Conservation (phyloP, 2,888 invertebrate species). For the Agriotes lineatus region DNA sequence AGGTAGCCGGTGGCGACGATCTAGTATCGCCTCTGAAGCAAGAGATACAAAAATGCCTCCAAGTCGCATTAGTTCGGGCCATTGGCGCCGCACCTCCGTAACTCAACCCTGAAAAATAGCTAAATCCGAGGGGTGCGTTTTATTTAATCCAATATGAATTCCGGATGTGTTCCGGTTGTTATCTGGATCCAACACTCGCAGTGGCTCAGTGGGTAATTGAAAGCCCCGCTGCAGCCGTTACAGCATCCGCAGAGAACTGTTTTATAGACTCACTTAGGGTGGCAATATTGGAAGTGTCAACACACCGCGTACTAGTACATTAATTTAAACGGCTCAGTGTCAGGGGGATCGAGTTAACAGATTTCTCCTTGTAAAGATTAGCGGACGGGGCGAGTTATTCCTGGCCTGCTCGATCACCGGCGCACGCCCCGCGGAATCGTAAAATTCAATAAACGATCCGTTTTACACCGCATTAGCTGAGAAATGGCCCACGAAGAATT, state of each 20-base stretch:
- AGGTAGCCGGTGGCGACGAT: too few species aligned
- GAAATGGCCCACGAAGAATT: slow-evolving; percentile 52
- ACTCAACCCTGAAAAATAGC: slow-evolving; percentile 9
- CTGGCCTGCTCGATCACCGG: slow-evolving; percentile 6
- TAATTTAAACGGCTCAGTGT: slow-evolving; percentile 54
- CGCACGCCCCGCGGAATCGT: slow-evolving; percentile 10
- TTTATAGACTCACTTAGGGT: slow-evolving; percentile 60
- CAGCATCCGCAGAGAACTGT: slow-evolving; percentile 54
- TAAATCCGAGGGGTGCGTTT: slow-evolving; percentile 28
- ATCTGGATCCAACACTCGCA: slow-evolving; percentile 58
- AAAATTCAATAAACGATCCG: slow-evolving; percentile 30
- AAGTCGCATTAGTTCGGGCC: slow-evolving; percentile 6
- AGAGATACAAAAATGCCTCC: too few species aligned
- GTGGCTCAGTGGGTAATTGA: slow-evolving; percentile 57
- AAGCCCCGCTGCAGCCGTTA: slow-evolving; percentile 57
- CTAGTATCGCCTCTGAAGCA: too few species aligned
- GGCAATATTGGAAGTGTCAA: slow-evolving; percentile 61
- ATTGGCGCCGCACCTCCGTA: not conserved
- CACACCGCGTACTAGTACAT: slow-evolving; percentile 58
- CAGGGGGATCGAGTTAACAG: slow-evolving; percentile 45
- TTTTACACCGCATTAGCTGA: slow-evolving; percentile 50
- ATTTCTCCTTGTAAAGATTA: slow-evolving; percentile 45
- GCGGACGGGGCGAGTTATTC: slow-evolving; percentile 10
- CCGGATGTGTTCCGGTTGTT: slow-evolving; percentile 61
- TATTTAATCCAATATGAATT: slow-evolving; percentile 53